Evolutionary conservation across 1,140 invertebrate genomes (phyloP), one percentile per base, ranked within the genome.

Genomic region (Megalopta genalis): DNA sequence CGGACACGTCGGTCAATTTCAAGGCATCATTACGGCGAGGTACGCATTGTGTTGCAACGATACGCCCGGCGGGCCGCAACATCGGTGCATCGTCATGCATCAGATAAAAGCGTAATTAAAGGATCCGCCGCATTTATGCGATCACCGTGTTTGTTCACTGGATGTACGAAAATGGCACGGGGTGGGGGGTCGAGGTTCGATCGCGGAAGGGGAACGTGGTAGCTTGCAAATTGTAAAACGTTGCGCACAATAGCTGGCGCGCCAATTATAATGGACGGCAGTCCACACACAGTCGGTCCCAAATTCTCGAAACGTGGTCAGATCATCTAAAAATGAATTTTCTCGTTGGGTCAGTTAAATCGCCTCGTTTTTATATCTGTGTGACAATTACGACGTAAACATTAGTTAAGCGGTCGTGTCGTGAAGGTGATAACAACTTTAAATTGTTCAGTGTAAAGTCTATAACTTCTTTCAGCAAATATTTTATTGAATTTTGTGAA

Each of bases 21-120:
- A 16, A 57, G 27, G 73, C 59, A 60, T 62, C 64, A 52, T 59
- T 59, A 59, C 37, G 64, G 49, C 32, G 32, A 52, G 49, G 14
- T 32, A 14, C 32, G 49, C 62, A 49, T 81, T 74, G 59, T 79
- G 60, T 60, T 79, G 81, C 63, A 86, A 83, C 82, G 42, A 2
- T 32, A 14, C 10, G 42, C 14, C 42, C 42, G 42, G 2, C 68
- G 67, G 63, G 62, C 68, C 79, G 77, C 81, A 88, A 86, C 85
- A 89, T 88, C 85, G 88, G 88, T 88, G 88, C 90, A 88, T 87
- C 73, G 67, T 77, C 74, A 80, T 83, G 76, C 80, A 90, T 90
- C 89, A 88, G 89, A 90, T 90, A 90, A 89, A 88, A 85, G 83
- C 83, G 83, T 90, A 90, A 89, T 90, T 90, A 89, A 90, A 90